A percentile compares a stretch with the other conserved stretches of the same genome.
Conservation (phyloP, 2,797 vertebrate genomes). For the Syngnathus acus region DNA sequence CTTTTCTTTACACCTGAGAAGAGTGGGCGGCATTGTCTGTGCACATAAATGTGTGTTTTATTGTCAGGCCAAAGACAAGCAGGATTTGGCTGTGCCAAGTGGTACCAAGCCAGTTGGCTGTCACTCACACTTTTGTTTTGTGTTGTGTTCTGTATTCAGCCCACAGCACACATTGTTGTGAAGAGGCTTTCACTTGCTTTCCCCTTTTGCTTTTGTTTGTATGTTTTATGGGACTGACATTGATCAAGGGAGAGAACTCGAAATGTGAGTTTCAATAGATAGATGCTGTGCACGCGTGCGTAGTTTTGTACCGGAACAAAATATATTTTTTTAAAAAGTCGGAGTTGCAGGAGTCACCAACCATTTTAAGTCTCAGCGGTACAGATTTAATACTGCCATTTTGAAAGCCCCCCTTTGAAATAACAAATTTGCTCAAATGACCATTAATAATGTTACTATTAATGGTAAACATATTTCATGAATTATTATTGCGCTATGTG, state of each 20-base stretch:
- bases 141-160: slow-evolving; percentile 55
- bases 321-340: not conserved
- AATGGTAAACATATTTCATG: no score
- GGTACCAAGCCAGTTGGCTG: slow-evolving; percentile 69
- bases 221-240: slow-evolving; percentile 44
- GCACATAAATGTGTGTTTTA: slow-evolving; percentile 24
- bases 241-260: slow-evolving; percentile 41
- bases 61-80: slow-evolving; percentile 63
- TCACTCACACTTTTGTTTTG: slow-evolving; percentile 60
- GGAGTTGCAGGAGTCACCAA: not conserved
- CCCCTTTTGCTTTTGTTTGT: slow-evolving; percentile 22
- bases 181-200: slow-evolving; percentile 45
- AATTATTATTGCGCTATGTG: no score
- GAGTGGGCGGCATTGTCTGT: slow-evolving; percentile 1
- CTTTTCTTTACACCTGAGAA: slow-evolving; percentile 40
- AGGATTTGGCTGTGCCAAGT: slow-evolving; percentile 57
- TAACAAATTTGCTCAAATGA: no score
- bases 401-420: no score
- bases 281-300: slow-evolving; percentile 4
- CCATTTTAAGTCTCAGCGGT: no score
- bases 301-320: not conserved
- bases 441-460: no score
- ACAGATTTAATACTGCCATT: no score
- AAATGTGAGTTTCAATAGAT: slow-evolving; percentile 26
- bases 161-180: slow-evolving; percentile 51